phyloP scores from a whole-genome alignment of 2,888 invertebrate species.

The Ornithoptera alexandrae region DNA sequence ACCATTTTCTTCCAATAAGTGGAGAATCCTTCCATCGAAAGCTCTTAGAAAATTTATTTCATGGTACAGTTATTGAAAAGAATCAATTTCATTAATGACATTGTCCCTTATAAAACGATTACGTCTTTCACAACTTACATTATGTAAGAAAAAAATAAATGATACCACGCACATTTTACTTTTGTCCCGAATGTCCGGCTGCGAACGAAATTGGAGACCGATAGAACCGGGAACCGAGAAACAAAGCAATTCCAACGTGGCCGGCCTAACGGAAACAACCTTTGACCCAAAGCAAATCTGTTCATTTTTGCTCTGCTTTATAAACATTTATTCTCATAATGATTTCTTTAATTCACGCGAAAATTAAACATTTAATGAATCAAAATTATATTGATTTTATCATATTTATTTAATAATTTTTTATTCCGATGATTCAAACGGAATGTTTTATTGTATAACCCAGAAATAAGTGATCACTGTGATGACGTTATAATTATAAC shows the following conservation, averaged over 20 bases:
- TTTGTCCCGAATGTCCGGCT: constrained; percentile 17
- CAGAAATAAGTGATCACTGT: too few relatives aligned
- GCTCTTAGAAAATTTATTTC: background rate
- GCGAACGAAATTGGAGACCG: constrained; percentile 14
- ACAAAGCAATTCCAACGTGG: constrained; percentile 19
- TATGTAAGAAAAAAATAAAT: constrained; percentile 11
- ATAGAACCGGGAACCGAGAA: constrained; percentile 3
- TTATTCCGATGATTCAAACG: too few relatives aligned
- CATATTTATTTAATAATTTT: too few relatives aligned
- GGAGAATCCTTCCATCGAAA: background rate
- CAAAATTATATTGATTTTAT: too few relatives aligned
- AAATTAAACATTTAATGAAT: too few relatives aligned
- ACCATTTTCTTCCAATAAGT: background rate
- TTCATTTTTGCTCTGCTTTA: constrained; percentile 1
- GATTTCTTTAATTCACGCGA: too few relatives aligned
- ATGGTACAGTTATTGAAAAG: constrained; percentile 1
- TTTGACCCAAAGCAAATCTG: constrained; percentile 11
- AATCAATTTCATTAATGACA: constrained; percentile 14
- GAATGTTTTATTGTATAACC: too few relatives aligned
- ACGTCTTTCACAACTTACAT: constrained; percentile 8
- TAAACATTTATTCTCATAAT: background rate
- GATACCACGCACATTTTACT: constrained; percentile 19
- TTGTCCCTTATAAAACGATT: constrained; percentile 20
- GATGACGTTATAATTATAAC: too few relatives aligned
- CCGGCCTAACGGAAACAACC: constrained; percentile 16